A percentile compares a stretch with the other conserved stretches of the same genome.
Conservation (phyloP, 2,888 invertebrate species). For the Dynastes maya region DNA sequence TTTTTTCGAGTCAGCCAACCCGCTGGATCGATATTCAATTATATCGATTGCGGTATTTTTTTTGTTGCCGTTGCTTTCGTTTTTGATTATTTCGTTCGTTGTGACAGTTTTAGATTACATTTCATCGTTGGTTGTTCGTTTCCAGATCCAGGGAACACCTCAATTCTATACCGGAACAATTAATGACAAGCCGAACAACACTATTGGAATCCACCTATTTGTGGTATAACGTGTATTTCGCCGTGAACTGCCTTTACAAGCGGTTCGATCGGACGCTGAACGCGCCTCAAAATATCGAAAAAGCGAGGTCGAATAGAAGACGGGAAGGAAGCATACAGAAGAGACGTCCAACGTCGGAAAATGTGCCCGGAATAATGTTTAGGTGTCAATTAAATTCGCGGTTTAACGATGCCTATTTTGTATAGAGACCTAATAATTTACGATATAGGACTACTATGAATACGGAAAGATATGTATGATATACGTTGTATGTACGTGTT, state of each 20-base stretch:
- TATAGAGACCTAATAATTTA: not conserved
- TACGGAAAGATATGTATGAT: not conserved
- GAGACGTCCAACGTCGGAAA: not conserved
- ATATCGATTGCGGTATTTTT: not conserved
- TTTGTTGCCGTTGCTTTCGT: no score
- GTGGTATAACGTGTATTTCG: slow-evolving; percentile 22
- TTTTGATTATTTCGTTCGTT: not conserved
- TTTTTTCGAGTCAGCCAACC: not conserved
- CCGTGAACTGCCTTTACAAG: not conserved
- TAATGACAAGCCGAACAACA: slow-evolving; percentile 22
- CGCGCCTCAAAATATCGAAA: not conserved
- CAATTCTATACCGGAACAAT: not conserved
- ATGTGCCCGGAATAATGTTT: not conserved
- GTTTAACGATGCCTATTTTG: not conserved
- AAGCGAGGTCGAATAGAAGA: not conserved
- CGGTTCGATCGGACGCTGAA: slow-evolving; percentile 10
- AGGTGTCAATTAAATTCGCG: not conserved
- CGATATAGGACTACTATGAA: no score
- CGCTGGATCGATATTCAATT: not conserved
- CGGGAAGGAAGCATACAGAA: not conserved
- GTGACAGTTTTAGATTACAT: not conserved
- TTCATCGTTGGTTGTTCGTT: not conserved
- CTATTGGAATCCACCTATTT: slow-evolving; percentile 18
- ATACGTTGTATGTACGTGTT: not conserved
- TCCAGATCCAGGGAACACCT: not conserved